Evolutionary conservation across 1,140 invertebrate species (phyloP).

Genomic region (Forficula auricularia): DNA sequence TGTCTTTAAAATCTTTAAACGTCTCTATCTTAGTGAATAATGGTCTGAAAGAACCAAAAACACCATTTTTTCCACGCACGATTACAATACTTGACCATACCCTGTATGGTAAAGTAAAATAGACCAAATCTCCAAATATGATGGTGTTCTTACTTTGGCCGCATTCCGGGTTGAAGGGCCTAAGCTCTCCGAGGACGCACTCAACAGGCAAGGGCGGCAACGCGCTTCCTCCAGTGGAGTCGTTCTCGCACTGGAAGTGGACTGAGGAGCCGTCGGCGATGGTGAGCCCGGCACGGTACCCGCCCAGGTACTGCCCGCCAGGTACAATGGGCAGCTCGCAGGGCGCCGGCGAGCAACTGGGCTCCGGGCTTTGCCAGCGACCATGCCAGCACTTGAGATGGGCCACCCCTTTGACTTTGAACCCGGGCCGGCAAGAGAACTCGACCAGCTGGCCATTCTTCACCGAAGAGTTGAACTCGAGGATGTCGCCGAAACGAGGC

Average conservation of each 20-base stretch:
- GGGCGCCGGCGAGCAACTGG: constrained; percentile 31
- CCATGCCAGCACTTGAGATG: constrained; percentile 58
- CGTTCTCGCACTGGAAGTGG: constrained; percentile 43
- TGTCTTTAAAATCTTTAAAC: too few relatives aligned
- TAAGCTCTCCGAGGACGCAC: constrained; percentile 49
- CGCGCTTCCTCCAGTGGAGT: constrained; percentile 30
- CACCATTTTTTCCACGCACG: too few relatives aligned
- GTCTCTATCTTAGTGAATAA: too few relatives aligned
- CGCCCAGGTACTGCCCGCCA: constrained; percentile 53
- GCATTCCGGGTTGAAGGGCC: constrained; percentile 37
- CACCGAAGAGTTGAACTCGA: constrained; percentile 34
- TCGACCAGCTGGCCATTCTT: constrained; percentile 42
- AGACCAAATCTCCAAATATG: too few relatives aligned
- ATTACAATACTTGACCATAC: too few relatives aligned
- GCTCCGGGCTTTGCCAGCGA: constrained; percentile 34
- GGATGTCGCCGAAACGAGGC: constrained; percentile 23
- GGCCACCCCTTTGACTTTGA: constrained; percentile 43
- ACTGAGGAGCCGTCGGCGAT: constrained; percentile 59
- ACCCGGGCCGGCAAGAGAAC: constrained; percentile 46
- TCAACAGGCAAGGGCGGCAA: constrained; percentile 31
- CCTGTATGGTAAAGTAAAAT: too few relatives aligned
- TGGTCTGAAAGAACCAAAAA: too few relatives aligned
- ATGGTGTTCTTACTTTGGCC: constrained; percentile 6
- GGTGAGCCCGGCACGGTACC: constrained; percentile 55
- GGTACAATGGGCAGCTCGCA: constrained; percentile 53